Base-by-base conservation (phyloP, 2,888 invertebrate genomes). In the Melangyna quadrimaculata region DNA sequence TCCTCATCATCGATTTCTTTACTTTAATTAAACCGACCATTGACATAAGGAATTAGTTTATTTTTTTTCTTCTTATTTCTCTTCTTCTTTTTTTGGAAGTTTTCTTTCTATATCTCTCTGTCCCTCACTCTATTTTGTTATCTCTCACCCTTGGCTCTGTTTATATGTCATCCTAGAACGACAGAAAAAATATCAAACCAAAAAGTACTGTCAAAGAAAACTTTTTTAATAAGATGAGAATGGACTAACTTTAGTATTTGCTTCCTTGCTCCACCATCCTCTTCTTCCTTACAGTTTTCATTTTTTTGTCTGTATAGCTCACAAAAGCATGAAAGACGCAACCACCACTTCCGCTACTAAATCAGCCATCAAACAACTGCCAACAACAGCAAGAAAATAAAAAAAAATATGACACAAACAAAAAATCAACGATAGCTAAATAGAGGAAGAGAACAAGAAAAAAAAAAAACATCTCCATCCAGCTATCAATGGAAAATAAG, bases 311-410 rank as follows among this genome's bases (percentile, higher is more conserved):
- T 43, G 32, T 35, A 12, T 12, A 35, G 29, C 27, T 17, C 29
- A 12, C 32, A 29, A 67, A 51, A 35, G 22, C 57, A 65, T 65
- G 43, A 43, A 6, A 40, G 27, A 45, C 37, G 27, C 22, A 70
- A 14, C 82, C 73, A 63, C 78, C 77, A 81, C 73, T 86, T 86
- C 86, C 73, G 78, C 81, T 70, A 78, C 81, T 86, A 86, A 78
- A 86, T 78, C 86, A 86, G 77, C 77, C 77, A 86, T 86, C 86
- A 86, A 86, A 81, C 77, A 86, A 86, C 72, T 86, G 86, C 86
- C 81, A 86, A 73, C 86, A 81, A 78, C 73, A 81, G 86, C 86
- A 55, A 67, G 67, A 35, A 48, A 48, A 35, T 29, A 51, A 86
- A 75, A 86, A 51, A 86, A 75, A 86, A 67, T 72, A 80, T 80